A percentile compares a stretch with the other conserved stretches of the same genome.
phyloP scores from a whole-genome alignment of 2,797 vertebrate species.

The Micromesistius poutassou region DNA sequence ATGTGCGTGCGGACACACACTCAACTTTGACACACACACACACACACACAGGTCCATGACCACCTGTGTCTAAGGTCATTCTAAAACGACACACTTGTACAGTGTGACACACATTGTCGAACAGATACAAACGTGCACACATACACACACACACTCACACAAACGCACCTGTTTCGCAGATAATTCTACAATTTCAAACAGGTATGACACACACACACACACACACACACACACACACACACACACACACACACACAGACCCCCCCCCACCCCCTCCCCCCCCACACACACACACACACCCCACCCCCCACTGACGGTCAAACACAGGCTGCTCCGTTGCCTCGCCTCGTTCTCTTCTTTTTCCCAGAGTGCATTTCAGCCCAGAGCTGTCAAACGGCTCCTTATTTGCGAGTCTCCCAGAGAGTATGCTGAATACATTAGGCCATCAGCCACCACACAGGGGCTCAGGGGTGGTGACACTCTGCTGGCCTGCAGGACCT shows the following conservation, averaged over 20 bases:
- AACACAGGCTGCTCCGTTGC: slow-evolving; percentile 34
- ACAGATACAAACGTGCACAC: too few relatives aligned
- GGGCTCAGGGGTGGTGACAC: slow-evolving; percentile 2
- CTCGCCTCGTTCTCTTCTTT: slow-evolving; percentile 18
- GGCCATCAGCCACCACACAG: not conserved
- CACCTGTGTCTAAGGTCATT: too few relatives aligned
- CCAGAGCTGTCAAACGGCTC: slow-evolving; percentile 51
- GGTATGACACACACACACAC: not conserved
- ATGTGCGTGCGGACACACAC: not conserved
- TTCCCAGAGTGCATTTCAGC: slow-evolving; percentile 59
- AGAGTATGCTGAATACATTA: slow-evolving; percentile 19
- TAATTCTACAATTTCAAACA: not conserved
- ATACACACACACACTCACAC: not conserved
- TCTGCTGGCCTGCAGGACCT: slow-evolving; percentile 27
- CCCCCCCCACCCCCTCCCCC: too few relatives aligned
- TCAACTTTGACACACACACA: too few relatives aligned
- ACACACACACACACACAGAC: slow-evolving; percentile 12
- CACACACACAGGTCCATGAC: too few relatives aligned
- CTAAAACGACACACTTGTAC: not conserved
- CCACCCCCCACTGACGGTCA: slow-evolving; percentile 49
- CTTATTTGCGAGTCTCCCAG: slow-evolving; percentile 47
- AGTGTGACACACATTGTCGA: not conserved
- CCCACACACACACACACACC: slow-evolving; percentile 26
- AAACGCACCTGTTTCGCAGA: too few relatives aligned
- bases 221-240: not conserved